Evolutionary conservation across 2,888 invertebrate species (phyloP).

Genomic region (Cheilosia impressa): DNA sequence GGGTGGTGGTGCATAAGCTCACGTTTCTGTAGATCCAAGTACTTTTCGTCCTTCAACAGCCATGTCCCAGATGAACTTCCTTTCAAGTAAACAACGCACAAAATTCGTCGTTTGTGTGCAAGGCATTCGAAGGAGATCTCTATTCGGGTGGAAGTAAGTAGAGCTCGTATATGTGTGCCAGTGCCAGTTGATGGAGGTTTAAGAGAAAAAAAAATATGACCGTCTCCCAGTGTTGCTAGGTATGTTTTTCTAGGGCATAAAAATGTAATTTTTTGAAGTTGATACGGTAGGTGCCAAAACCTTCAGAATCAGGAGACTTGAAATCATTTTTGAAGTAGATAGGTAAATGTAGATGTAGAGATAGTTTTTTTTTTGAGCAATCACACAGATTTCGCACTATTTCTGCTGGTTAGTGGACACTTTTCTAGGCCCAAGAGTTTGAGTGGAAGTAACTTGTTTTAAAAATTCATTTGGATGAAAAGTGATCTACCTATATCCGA

Average conservation of each 20-base stretch:
- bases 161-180: neutral
- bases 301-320: too few species aligned
- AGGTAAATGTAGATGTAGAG: too few species aligned
- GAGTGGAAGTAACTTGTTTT: too few species aligned
- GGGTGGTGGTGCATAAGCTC: neutral
- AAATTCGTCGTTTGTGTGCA: conserved; percentile 46
- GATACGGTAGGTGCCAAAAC: too few species aligned
- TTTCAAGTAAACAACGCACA: conserved; percentile 68
- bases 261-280: neutral
- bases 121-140: conserved; percentile 39
- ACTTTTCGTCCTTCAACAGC: conserved; percentile 41
- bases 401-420: neutral
- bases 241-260: too few species aligned
- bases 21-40: conserved; percentile 49
- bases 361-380: too few species aligned
- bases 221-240: conserved; percentile 44
- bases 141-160: conserved; percentile 35
- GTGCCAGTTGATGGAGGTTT: conserved; percentile 39
- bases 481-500: too few species aligned
- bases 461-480: too few species aligned
- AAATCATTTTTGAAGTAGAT: too few species aligned
- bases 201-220: conserved; percentile 11
- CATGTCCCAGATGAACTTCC: conserved; percentile 45
- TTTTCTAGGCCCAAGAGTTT: too few species aligned
- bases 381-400: neutral